These are phyloP conservation scores for Tadarida brasiliensis DNA, from an alignment of 2,797 vertebrate species.

Conservation along the genomic window DNA sequence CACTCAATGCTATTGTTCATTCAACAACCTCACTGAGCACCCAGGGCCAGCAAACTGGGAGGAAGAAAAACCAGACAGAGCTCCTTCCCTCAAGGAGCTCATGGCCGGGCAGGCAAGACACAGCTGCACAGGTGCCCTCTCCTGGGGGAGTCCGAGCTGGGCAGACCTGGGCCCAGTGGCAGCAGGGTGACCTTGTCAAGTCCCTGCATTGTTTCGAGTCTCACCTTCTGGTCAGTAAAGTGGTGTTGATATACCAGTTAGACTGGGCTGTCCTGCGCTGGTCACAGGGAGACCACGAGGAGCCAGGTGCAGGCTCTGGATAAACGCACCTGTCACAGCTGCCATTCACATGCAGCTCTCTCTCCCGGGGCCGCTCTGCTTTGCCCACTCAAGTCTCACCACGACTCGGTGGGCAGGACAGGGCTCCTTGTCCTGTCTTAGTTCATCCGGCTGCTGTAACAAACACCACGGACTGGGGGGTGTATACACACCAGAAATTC, in stretches of 20 bases:
- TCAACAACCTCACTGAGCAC: neutral
- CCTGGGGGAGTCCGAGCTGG: neutral
- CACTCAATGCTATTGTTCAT: neutral
- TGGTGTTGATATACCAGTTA: neutral
- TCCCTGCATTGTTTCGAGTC: neutral
- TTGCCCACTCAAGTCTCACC: neutral
- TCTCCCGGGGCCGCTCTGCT: neutral
- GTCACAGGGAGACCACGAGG: neutral
- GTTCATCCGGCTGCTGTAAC: neutral
- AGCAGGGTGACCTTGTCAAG: neutral
- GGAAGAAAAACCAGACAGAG: neutral
- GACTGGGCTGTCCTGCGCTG: neutral
- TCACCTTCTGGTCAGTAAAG: neutral
- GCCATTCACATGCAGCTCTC: neutral
- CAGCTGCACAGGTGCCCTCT: fast-evolving
- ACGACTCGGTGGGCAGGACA: too few species aligned
- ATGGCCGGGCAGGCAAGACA: neutral
- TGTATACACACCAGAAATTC: neutral
- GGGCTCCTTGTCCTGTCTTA: neutral
- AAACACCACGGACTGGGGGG: neutral
- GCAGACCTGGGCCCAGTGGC: neutral
- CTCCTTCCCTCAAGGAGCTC: neutral
- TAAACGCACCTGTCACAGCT: neutral
- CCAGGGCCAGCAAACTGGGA: neutral
- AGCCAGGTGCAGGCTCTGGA: fast-evolving